A percentile compares a stretch with the other conserved stretches of the same genome.
Evolutionary conservation across 1,140 invertebrate genomes (phyloP).

Genomic region (Linepithema humile): DNA sequence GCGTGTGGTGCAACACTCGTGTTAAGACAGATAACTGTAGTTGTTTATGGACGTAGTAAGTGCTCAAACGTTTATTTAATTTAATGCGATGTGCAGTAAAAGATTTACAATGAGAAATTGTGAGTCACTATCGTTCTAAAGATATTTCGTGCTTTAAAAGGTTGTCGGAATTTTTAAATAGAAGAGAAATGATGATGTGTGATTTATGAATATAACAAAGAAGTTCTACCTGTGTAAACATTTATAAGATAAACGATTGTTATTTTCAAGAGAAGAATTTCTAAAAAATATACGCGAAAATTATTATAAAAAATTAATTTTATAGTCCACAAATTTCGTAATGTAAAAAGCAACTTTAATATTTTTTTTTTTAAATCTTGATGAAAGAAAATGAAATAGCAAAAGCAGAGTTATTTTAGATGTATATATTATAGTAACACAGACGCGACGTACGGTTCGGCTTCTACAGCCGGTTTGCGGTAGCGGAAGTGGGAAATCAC

Average conservation of each 20-base stretch:
- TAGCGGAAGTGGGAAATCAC: conserved; percentile 79
- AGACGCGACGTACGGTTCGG: background rate
- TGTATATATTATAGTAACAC: background rate
- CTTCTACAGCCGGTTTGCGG: background rate
- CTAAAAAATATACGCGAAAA: no score
- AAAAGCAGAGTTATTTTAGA: background rate
- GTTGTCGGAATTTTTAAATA: background rate
- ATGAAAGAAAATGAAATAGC: background rate
- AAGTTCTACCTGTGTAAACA: background rate
- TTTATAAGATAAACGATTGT: conserved; percentile 2
- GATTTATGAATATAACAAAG: no score
- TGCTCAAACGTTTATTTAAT: background rate
- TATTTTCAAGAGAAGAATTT: background rate
- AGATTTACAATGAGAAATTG: conserved; percentile 3
- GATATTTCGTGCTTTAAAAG: background rate
- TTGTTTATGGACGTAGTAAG: background rate
- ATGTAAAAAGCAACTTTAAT: no score
- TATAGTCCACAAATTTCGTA: no score
- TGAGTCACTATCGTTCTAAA: conserved; percentile 2
- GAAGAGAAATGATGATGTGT: background rate
- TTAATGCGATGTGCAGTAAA: conserved; percentile 6
- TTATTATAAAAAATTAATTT: no score
- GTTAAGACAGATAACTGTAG: background rate
- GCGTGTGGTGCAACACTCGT: background rate
- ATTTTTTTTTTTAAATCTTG: no score